These are phyloP conservation scores for Pollenia griseotomentosa DNA, from an alignment of 2,888 invertebrate species.

Conservation along the genomic window DNA sequence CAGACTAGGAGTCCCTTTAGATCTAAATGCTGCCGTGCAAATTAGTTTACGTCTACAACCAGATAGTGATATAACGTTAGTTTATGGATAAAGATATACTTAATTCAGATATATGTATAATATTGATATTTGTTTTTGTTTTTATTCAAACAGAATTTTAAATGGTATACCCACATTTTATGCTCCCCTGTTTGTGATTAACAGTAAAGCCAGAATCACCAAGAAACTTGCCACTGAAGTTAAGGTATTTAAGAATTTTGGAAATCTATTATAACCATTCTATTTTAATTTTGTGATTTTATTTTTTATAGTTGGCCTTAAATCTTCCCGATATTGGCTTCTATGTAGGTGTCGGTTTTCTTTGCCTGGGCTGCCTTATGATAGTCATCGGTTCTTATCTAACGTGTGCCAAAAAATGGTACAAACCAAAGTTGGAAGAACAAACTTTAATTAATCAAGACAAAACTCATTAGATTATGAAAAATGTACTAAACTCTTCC, in stretches of 20 bases:
- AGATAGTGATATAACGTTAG: conserved; percentile 86
- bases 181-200: conserved; percentile 79
- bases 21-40: conserved; percentile 89
- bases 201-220: conserved; percentile 76
- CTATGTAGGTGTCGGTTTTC: conserved; percentile 78
- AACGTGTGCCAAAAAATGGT: conserved; percentile 76
- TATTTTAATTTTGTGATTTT: neutral
- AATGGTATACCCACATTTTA: conserved; percentile 77
- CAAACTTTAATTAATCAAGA: conserved; percentile 14
- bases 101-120: neutral
- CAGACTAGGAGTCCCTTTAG: conserved; percentile 90
- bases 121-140: neutral
- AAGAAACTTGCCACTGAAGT: conserved; percentile 77
- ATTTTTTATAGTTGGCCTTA: conserved; percentile 76
- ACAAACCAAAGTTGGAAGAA: conserved; percentile 29
- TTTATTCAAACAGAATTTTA: conserved; percentile 75
- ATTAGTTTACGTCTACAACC: conserved; percentile 87
- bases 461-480: neutral
- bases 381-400: conserved; percentile 75
- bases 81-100: conserved; percentile 65
- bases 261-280: neutral
- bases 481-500: no score
- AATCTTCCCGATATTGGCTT: conserved; percentile 78
- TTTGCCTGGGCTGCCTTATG: conserved; percentile 78
- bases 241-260: conserved; percentile 72